These are phyloP conservation scores for Sphecodes monilicornis DNA, from an alignment of 2,888 invertebrate genomes.

Conservation along the genomic window DNA sequence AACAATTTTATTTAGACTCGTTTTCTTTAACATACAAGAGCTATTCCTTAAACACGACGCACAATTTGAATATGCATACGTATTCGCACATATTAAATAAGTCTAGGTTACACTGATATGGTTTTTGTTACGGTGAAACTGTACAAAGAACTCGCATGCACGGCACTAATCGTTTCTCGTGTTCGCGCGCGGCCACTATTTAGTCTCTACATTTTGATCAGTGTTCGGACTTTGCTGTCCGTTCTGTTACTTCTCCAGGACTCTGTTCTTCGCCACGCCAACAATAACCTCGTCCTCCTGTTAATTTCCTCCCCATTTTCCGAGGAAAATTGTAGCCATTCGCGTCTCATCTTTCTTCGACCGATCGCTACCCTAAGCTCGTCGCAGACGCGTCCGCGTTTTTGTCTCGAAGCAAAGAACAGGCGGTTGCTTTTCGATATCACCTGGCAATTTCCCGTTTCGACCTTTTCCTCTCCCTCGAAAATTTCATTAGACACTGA, in stretches of 20 bases:
- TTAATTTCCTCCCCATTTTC: not conserved
- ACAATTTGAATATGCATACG: slow-evolving; percentile 65
- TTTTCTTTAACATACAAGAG: slow-evolving; percentile 81
- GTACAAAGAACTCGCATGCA: slow-evolving; percentile 67
- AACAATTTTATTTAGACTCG: slow-evolving; percentile 78
- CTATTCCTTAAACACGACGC: slow-evolving; percentile 75
- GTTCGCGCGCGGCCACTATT: slow-evolving; percentile 8
- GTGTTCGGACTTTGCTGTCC: slow-evolving; percentile 14
- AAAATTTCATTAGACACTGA: not conserved
- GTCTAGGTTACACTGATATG: slow-evolving; percentile 79
- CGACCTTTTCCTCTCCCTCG: not conserved
- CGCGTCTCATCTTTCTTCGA: not conserved
- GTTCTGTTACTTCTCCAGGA: not conserved
- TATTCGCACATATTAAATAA: slow-evolving; percentile 71
- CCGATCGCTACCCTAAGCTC: not conserved
- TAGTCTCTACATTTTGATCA: slow-evolving; percentile 9
- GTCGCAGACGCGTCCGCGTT: not conserved
- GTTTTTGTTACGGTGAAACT: slow-evolving; percentile 70
- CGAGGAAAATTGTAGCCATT: not conserved
- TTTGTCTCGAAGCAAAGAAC: not conserved
- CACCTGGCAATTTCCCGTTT: not conserved
- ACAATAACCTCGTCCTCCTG: not conserved
- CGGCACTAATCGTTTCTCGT: slow-evolving; percentile 54
- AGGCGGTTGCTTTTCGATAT: not conserved
- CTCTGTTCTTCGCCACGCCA: not conserved